Conservation (phyloP, 2,113 vertebrate species). For the Mustela nigripes region DNA sequence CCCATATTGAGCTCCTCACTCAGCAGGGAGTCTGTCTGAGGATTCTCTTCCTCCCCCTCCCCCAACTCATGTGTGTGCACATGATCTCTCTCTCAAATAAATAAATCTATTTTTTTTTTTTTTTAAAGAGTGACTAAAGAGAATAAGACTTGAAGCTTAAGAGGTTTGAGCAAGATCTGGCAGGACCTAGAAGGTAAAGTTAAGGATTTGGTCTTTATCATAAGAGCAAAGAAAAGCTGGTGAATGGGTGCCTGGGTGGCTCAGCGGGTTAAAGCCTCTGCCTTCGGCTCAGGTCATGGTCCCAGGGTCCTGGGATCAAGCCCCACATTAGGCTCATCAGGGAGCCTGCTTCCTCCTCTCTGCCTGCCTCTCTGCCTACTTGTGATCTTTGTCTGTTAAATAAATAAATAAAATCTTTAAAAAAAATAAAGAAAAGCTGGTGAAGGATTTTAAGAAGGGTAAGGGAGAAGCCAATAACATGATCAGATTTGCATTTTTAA, state of each 20-base stretch:
- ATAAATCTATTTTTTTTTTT: not conserved
- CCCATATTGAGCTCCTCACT: not conserved
- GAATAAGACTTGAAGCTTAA: not conserved
- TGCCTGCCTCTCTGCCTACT: too few relatives aligned
- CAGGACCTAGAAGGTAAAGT: not conserved
- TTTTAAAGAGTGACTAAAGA: not conserved
- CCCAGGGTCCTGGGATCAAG: too few relatives aligned
- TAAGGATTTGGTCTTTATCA: not conserved
- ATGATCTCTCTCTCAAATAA: not conserved
- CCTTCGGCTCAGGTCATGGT: too few relatives aligned
- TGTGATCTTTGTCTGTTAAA: too few relatives aligned
- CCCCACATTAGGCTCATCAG: too few relatives aligned
- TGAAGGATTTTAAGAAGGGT: constrained; percentile 15
- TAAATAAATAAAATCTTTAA: too few relatives aligned
- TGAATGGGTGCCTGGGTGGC: not conserved
- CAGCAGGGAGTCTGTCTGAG: not conserved
- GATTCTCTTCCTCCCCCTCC: not conserved
- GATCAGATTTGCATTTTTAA: constrained; percentile 27
- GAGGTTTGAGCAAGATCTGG: not conserved
- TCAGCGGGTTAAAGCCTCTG: too few relatives aligned
- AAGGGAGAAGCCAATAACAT: not conserved
- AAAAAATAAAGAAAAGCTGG: not conserved
- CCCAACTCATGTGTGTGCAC: not conserved
- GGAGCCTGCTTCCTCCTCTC: too few relatives aligned
- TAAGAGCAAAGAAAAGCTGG: constrained; percentile 1